A percentile compares a stretch with the other conserved stretches of the same genome.
phyloP scores from a whole-genome alignment of 2,797 vertebrate species.

The Tangara arthus region DNA sequence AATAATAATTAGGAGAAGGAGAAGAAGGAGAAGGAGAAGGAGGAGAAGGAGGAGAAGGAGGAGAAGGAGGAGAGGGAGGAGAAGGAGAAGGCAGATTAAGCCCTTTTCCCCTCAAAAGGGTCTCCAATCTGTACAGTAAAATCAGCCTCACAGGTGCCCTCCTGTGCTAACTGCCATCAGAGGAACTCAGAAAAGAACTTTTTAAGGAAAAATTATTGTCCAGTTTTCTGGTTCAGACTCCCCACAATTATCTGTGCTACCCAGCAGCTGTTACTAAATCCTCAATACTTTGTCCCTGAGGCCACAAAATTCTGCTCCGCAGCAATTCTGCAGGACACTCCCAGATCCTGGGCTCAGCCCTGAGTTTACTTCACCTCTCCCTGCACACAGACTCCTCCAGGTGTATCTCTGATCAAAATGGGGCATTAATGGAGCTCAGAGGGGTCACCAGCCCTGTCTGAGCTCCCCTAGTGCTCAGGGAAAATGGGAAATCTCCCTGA shows the following conservation, averaged over 20 bases:
- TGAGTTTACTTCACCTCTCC: background rate
- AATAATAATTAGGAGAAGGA: too few relatives aligned
- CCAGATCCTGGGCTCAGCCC: background rate
- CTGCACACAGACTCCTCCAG: background rate
- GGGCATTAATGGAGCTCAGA: accelerated
- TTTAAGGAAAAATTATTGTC: accelerated
- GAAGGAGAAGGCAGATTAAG: background rate
- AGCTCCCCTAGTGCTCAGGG: background rate
- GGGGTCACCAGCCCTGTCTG: background rate
- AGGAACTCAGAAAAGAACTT: background rate
- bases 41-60: too few relatives aligned
- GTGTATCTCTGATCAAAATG: background rate
- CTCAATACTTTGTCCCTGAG: background rate
- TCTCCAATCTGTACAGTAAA: background rate
- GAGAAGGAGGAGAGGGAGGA: too few relatives aligned
- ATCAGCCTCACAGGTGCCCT: background rate
- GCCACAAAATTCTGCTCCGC: background rate
- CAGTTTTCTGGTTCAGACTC: background rate
- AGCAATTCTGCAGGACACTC: background rate
- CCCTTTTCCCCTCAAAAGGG: background rate
- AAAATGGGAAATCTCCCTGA: background rate
- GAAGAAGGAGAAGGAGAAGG: too few relatives aligned
- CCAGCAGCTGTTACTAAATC: conserved; percentile 12
- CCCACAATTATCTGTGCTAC: background rate
- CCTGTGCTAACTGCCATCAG: background rate